A percentile compares a stretch with the other conserved stretches of the same genome.
Conservation (phyloP, 1,140 invertebrate genomes). For the Nymphalis io region DNA sequence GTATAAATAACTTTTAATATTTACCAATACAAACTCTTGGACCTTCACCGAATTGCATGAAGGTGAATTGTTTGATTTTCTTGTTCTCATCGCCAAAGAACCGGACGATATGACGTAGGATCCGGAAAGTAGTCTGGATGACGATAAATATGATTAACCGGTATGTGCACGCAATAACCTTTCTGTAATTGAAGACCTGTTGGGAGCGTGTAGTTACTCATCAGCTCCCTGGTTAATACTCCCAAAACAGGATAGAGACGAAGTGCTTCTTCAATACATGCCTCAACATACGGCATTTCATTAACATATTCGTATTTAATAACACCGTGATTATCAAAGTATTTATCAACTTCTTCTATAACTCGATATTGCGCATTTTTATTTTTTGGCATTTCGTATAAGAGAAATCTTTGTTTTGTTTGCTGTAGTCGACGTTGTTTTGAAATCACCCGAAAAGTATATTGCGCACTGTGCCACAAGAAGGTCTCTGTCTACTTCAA, state of each 20-base stretch:
- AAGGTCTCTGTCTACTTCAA: slow-evolving; percentile 36
- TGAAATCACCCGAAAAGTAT: slow-evolving; percentile 42
- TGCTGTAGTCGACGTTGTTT: slow-evolving; percentile 40
- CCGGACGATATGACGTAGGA: slow-evolving; percentile 72
- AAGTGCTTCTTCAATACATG: slow-evolving; percentile 41
- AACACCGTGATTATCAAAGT: slow-evolving; percentile 22
- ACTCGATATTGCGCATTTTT: slow-evolving; percentile 31
- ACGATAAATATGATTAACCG: slow-evolving; percentile 45
- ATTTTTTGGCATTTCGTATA: slow-evolving; percentile 41
- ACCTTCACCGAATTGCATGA: slow-evolving; percentile 82
- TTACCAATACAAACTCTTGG: slow-evolving; percentile 81
- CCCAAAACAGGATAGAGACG: slow-evolving; percentile 45
- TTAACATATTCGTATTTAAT: slow-evolving; percentile 38
- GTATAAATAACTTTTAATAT: too few species aligned
- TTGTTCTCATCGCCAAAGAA: slow-evolving; percentile 60
- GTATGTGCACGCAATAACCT: slow-evolving; percentile 49
- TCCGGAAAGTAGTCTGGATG: slow-evolving; percentile 58
- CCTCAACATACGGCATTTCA: slow-evolving; percentile 42
- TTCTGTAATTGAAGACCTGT: slow-evolving; percentile 47
- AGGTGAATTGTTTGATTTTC: slow-evolving; percentile 64
- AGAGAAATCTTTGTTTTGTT: slow-evolving; percentile 34
- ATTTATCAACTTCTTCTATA: slow-evolving; percentile 41
- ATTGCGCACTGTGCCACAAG: slow-evolving; percentile 35
- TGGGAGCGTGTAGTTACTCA: slow-evolving; percentile 40
- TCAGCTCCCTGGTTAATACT: slow-evolving; percentile 39